Conservation (phyloP, 2,888 invertebrate species). For the Clunio marinus region DNA sequence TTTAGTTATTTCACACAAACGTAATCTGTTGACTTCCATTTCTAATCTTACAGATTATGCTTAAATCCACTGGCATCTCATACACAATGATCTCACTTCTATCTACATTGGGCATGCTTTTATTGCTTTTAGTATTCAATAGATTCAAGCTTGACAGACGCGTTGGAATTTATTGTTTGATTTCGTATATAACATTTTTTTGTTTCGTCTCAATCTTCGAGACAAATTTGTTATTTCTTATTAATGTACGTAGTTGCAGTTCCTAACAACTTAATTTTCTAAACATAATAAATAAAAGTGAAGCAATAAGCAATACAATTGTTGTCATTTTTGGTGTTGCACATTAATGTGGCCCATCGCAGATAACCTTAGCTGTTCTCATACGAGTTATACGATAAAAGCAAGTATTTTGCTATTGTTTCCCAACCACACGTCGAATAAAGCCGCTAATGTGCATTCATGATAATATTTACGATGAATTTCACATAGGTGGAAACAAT, state of each 20-base stretch:
- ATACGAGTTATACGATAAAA: background rate
- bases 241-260: conserved; percentile 68
- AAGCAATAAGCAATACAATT: conserved; percentile 10
- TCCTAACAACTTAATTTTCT: conserved; percentile 49
- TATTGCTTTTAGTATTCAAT: conserved; percentile 61
- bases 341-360: too few relatives aligned
- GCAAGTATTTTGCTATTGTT: background rate
- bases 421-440: background rate
- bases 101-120: conserved; percentile 66
- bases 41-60: conserved; percentile 54
- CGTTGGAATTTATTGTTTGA: conserved; percentile 63
- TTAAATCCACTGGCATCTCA: conserved; percentile 70
- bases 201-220: conserved; percentile 68
- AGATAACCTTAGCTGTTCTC: conserved; percentile 15
- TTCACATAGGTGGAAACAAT: conserved; percentile 1
- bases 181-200: conserved; percentile 65
- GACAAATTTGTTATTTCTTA: conserved; percentile 69
- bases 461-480: background rate
- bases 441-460: background rate
- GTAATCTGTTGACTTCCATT: conserved; percentile 33
- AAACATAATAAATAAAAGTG: background rate
- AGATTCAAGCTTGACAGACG: conserved; percentile 67
- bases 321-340: too few relatives aligned
- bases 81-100: conserved; percentile 73
- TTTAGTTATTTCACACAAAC: too few relatives aligned